Evolutionary conservation across 2,113 vertebrate genomes (phyloP).

Genomic region (Centropus unirufus): DNA sequence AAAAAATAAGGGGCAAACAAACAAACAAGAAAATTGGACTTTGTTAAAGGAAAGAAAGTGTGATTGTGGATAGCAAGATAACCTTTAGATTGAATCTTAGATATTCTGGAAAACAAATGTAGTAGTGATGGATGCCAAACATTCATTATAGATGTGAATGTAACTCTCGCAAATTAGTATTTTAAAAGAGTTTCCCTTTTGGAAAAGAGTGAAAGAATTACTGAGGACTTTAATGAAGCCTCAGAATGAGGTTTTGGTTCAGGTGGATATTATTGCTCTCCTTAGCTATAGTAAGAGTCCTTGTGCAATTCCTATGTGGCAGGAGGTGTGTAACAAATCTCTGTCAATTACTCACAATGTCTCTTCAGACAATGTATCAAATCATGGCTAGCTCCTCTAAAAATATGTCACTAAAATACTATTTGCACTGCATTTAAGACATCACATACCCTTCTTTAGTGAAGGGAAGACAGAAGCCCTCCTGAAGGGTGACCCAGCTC

Average conservation of each 20-base stretch:
- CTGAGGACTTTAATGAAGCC: not conserved
- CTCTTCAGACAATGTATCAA: not conserved
- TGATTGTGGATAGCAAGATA: not conserved
- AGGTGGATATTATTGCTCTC: not conserved
- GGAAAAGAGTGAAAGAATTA: not conserved
- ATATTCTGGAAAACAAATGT: not conserved
- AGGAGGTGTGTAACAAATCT: not conserved
- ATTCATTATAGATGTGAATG: not conserved
- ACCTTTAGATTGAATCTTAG: not conserved
- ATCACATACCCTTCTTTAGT: not conserved
- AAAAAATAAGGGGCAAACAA: not conserved
- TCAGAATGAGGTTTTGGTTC: not conserved
- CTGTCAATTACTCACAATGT: not conserved
- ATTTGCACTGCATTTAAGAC: not conserved
- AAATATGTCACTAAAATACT: not conserved
- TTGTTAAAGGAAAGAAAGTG: not conserved
- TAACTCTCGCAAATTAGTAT: not conserved
- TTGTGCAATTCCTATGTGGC: not conserved
- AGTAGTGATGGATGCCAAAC: not conserved
- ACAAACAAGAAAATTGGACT: not conserved
- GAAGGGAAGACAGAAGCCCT: not conserved
- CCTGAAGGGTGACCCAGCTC: fast-evolving
- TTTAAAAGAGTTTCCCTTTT: not conserved
- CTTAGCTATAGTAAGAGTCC: not conserved
- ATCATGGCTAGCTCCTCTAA: not conserved